phyloP scores from a whole-genome alignment of 92 coral and sea anemone species.

The Chrysogorgia sp. region DNA sequence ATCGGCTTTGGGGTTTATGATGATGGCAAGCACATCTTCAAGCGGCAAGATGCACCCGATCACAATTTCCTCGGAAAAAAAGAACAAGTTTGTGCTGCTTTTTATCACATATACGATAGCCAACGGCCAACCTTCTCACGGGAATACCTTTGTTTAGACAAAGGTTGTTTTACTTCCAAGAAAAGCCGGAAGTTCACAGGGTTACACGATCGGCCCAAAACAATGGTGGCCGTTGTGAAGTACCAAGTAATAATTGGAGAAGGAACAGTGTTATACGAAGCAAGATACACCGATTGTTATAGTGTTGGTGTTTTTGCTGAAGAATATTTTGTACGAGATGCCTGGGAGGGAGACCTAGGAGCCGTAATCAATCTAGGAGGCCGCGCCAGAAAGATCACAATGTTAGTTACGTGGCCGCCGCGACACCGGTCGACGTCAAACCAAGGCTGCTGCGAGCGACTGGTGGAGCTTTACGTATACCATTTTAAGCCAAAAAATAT shows the following conservation, averaged over 20 bases:
- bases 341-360: not conserved
- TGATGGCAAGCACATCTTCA: not conserved
- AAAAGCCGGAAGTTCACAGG: not conserved
- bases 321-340: not conserved
- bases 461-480: not conserved
- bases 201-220: not conserved
- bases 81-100: not conserved
- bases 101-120: not conserved
- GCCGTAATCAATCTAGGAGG: not conserved
- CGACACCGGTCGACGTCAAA: not conserved
- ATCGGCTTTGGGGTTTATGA: not conserved
- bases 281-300: not conserved
- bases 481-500: not conserved
- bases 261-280: not conserved
- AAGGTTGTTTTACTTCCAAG: not conserved
- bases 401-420: not conserved
- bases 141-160: not conserved
- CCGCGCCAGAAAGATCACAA: not conserved
- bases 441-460: not conserved
- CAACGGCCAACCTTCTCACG: not conserved
- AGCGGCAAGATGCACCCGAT: not conserved
- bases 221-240: constrained; percentile 1
- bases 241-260: not conserved
- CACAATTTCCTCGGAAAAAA: not conserved
- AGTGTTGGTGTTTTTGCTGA: not conserved